These are phyloP conservation scores for Pangasius djambal DNA, from an alignment of 2,797 vertebrate species.

Conservation along the genomic window DNA sequence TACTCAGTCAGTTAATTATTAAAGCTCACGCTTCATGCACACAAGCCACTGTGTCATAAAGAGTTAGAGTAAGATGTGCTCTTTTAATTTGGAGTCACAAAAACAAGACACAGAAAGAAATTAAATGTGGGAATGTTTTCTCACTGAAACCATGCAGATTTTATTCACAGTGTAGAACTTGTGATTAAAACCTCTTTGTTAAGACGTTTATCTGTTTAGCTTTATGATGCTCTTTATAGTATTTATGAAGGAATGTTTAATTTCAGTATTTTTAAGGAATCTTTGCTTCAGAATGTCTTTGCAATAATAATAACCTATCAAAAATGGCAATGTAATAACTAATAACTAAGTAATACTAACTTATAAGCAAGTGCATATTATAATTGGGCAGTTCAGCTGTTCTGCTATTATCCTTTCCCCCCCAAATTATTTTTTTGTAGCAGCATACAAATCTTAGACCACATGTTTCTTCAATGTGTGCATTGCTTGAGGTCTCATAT, in stretches of 20 bases:
- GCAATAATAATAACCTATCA: not conserved
- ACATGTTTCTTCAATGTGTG: not conserved
- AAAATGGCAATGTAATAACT: not conserved
- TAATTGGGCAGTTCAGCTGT: not conserved
- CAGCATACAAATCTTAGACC: not conserved
- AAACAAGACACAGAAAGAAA: not conserved
- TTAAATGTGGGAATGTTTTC: not conserved
- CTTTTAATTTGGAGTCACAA: not conserved
- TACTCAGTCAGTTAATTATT: not conserved
- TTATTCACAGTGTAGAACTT: not conserved
- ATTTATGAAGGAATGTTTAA: not conserved
- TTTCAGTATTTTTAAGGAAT: not conserved
- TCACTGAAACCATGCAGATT: not conserved
- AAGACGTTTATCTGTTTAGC: not conserved
- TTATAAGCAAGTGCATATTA: not conserved
- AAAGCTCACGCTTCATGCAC: constrained; percentile 3
- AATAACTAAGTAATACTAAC: not conserved
- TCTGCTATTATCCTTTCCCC: not conserved
- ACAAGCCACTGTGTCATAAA: not conserved
- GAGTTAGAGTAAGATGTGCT: not conserved
- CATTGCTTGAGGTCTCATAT: not conserved
- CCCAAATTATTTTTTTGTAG: not conserved
- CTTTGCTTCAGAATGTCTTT: not conserved
- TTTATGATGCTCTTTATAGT: not conserved
- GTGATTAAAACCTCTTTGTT: not conserved